Conservation (phyloP, 2,113 vertebrate species). For the Chloropsis cyanopogon region DNA sequence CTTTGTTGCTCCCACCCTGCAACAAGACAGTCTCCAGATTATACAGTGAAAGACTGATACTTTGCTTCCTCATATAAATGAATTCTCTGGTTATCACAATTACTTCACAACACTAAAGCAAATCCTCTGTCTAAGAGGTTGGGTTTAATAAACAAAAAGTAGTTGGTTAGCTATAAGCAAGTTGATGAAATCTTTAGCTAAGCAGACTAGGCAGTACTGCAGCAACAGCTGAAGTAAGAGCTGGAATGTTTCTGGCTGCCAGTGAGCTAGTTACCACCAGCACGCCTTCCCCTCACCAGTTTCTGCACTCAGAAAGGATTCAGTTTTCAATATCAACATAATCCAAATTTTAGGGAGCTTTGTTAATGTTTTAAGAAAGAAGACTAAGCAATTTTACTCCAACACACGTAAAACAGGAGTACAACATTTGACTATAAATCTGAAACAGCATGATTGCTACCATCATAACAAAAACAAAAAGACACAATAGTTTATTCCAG, state of each 20-base stretch:
- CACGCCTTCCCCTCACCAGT: neutral
- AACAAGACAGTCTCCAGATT: neutral
- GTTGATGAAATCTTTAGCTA: neutral
- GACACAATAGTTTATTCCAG: neutral
- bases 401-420: neutral
- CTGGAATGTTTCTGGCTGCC: neutral
- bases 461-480: neutral
- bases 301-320: neutral
- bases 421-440: neutral
- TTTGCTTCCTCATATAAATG: neutral
- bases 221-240: neutral
- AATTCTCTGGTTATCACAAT: neutral
- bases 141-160: neutral
- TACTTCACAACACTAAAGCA: neutral
- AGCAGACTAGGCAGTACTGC: neutral
- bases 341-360: neutral
- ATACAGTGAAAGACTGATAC: neutral
- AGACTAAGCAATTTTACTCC: neutral
- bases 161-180: neutral
- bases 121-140: neutral
- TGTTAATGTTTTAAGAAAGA: neutral
- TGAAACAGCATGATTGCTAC: neutral
- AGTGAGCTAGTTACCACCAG: neutral
- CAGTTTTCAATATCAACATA: neutral
- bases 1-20: neutral